A percentile compares a stretch with the other conserved stretches of the same genome.
These are phyloP conservation scores for Eucera pruinosa DNA, from an alignment of 2,888 invertebrate genomes.

Conservation along the genomic window DNA sequence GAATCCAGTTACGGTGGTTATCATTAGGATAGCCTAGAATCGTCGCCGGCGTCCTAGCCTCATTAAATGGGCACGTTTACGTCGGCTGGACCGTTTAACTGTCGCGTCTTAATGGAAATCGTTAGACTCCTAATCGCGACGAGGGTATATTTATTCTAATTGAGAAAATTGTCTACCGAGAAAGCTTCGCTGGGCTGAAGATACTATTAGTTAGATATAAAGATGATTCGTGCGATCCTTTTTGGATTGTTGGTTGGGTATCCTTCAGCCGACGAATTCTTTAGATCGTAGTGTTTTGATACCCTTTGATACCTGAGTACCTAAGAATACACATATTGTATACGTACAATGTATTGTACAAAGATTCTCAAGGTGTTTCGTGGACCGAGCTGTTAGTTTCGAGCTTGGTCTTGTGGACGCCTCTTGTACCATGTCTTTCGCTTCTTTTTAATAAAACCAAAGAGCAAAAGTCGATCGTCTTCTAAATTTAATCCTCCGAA, in stretches of 20 bases:
- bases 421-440: conserved; percentile 69
- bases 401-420: conserved; percentile 42
- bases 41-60: no score
- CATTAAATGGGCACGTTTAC: no score
- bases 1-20: conserved; percentile 67
- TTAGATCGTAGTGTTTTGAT: conserved; percentile 42
- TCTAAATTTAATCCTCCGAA: conserved; percentile 4
- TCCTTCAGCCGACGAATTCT: conserved; percentile 10
- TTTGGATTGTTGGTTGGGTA: no score
- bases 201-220: no score
- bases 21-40: conserved; percentile 15
- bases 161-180: background rate
- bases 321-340: conserved; percentile 50
- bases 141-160: conserved; percentile 10
- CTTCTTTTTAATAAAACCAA: conserved; percentile 82
- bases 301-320: conserved; percentile 62
- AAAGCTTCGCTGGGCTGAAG: background rate
- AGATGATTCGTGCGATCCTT: no score
- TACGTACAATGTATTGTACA: conserved; percentile 48
- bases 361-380: conserved; percentile 40
- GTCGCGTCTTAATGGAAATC: background rate
- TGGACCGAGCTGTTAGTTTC: conserved; percentile 7
- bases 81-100: background rate
- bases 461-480: conserved; percentile 72
- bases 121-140: background rate